Percentiles rank a stretch among this genome's conserved stretches.
Conservation (phyloP, 2,888 invertebrate genomes). For the Xestia sexstrigata region DNA sequence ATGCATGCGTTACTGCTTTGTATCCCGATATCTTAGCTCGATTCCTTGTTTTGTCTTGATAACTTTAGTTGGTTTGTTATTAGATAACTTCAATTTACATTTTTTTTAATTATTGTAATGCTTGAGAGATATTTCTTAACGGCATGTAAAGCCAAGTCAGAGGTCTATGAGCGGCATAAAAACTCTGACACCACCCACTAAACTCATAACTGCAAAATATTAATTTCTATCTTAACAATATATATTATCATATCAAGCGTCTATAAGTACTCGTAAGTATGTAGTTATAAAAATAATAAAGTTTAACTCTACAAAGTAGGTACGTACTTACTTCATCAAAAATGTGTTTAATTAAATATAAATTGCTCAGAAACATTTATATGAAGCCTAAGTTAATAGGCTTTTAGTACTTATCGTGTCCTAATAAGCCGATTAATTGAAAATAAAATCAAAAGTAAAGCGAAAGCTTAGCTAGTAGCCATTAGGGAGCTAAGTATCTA, state of each 20-base stretch:
- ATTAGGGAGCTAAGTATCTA: background rate
- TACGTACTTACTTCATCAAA: background rate
- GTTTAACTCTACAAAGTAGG: background rate
- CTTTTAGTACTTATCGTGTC: slow-evolving; percentile 25
- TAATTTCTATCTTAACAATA: background rate
- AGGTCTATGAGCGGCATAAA: no score
- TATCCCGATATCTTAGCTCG: background rate
- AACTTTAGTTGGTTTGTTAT: background rate
- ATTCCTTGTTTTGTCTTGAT: background rate
- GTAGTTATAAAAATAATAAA: slow-evolving; percentile 15
- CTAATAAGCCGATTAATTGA: slow-evolving; percentile 28
- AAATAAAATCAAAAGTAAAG: slow-evolving; percentile 18
- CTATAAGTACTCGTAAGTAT: background rate
- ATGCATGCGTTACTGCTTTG: background rate
- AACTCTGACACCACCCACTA: no score
- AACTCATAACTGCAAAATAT: no score
- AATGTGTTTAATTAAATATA: slow-evolving; percentile 6
- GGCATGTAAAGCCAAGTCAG: no score
- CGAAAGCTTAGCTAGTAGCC: background rate
- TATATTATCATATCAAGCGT: background rate
- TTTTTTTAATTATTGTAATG: no score
- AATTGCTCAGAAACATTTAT: slow-evolving; percentile 9
- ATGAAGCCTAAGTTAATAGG: slow-evolving; percentile 7
- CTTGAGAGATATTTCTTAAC: no score
- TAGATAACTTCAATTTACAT: background rate